These are phyloP conservation scores for Oreotrochilus melanogaster DNA, from an alignment of 2,113 vertebrate species.

Conservation along the genomic window DNA sequence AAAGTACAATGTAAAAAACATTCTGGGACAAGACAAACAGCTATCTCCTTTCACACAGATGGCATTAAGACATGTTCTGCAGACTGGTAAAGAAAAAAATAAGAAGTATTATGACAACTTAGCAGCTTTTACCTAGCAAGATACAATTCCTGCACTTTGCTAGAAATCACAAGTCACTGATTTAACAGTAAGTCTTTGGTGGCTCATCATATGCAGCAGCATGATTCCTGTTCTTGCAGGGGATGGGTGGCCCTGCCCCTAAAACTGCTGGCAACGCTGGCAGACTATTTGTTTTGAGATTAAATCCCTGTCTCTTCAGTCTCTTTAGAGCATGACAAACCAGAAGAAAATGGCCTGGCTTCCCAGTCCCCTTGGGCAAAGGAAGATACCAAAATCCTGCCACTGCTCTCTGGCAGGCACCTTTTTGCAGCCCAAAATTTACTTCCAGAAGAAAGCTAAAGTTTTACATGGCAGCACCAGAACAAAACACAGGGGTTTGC, in stretches of 20 bases:
- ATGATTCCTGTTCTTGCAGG: not conserved
- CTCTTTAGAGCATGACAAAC: not conserved
- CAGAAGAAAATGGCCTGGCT: not conserved
- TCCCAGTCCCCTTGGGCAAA: not conserved
- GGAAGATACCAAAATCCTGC: not conserved
- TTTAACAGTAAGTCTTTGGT: not conserved
- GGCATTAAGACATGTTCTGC: not conserved
- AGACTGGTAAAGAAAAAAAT: not conserved
- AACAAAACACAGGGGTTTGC: not conserved
- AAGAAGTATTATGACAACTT: rapidly evolving
- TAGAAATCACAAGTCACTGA: not conserved
- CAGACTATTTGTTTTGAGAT: not conserved
- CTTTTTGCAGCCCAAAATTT: not conserved
- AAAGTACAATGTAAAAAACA: not conserved
- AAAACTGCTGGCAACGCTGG: not conserved
- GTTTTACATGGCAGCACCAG: not conserved
- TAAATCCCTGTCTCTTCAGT: not conserved
- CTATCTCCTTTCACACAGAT: not conserved
- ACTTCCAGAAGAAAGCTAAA: not conserved
- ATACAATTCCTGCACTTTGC: not conserved
- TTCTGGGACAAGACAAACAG: not conserved
- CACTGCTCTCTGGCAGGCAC: not conserved
- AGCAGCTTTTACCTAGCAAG: not conserved
- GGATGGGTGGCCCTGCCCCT: not conserved
- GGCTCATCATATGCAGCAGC: no score